Evolutionary conservation across 1,140 invertebrate species (phyloP).

Genomic region (Diorhabda sublineata): DNA sequence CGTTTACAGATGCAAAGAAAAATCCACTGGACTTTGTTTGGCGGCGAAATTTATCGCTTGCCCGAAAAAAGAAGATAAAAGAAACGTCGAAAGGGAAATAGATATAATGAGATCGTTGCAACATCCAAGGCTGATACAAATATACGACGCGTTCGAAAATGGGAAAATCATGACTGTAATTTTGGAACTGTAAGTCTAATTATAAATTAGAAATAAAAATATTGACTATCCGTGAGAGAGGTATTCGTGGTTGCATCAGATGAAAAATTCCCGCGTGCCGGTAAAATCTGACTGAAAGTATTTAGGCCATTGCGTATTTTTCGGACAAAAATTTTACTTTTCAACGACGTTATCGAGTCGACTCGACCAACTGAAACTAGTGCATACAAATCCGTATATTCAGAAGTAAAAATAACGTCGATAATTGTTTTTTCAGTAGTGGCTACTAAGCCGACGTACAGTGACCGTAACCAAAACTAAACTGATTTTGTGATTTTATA

Average conservation of each 20-base stretch:
- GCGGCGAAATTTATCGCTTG: constrained; percentile 93
- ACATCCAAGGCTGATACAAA: constrained; percentile 89
- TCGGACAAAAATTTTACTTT: too few relatives aligned
- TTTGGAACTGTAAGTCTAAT: constrained; percentile 84
- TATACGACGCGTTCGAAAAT: constrained; percentile 94
- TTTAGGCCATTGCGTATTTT: background rate
- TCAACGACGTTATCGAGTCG: too few relatives aligned
- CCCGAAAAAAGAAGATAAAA: constrained; percentile 76
- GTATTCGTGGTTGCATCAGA: background rate
- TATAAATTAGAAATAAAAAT: too few relatives aligned
- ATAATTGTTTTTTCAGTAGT: background rate
- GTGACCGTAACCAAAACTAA: too few relatives aligned
- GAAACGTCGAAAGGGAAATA: constrained; percentile 91
- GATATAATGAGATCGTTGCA: constrained; percentile 93
- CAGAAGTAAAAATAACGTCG: background rate
- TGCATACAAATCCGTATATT: background rate
- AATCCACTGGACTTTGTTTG: constrained; percentile 69
- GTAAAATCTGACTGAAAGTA: background rate
- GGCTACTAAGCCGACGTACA: background rate
- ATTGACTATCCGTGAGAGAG: too few relatives aligned
- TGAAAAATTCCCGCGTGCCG: background rate
- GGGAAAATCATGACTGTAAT: constrained; percentile 91
- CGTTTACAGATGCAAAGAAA: constrained; percentile 89
- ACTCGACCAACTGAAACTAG: background rate
- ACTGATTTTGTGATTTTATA: too few relatives aligned